These are phyloP conservation scores for Leptocoma aspasia DNA, from an alignment of 2,113 vertebrate species.

Conservation along the genomic window DNA sequence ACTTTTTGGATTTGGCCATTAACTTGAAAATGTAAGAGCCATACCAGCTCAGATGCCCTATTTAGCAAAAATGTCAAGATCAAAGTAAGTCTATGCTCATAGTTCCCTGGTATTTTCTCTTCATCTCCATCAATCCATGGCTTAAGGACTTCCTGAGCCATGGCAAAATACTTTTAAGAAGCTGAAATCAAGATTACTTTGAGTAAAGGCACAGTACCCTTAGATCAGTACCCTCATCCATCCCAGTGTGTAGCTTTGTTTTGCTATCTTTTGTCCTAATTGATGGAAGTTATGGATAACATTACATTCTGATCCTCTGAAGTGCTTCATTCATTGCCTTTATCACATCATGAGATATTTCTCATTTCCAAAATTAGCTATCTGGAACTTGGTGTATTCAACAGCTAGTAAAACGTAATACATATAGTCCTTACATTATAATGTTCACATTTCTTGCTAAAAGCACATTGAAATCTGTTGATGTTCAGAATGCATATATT, in stretches of 20 bases:
- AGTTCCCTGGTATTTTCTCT: not conserved
- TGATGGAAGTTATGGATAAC: not conserved
- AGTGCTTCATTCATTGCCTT: not conserved
- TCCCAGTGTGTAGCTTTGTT: not conserved
- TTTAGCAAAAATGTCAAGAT: not conserved
- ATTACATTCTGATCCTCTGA: not conserved
- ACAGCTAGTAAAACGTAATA: not conserved
- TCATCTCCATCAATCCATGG: not conserved
- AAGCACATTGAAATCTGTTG: not conserved
- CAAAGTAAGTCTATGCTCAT: not conserved
- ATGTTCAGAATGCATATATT: not conserved
- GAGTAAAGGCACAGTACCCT: not conserved
- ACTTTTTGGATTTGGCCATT: not conserved
- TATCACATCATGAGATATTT: not conserved
- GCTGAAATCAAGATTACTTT: not conserved
- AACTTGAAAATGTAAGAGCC: not conserved
- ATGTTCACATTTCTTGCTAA: not conserved
- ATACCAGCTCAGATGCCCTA: not conserved
- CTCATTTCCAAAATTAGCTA: not conserved
- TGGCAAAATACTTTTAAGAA: not conserved
- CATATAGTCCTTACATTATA: not conserved
- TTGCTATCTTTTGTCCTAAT: not conserved
- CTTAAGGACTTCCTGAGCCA: not conserved
- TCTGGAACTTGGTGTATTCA: not conserved
- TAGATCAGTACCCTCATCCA: not conserved